Base-by-base conservation (phyloP, 1,140 invertebrate genomes). In the Penaeus indicus region DNA sequence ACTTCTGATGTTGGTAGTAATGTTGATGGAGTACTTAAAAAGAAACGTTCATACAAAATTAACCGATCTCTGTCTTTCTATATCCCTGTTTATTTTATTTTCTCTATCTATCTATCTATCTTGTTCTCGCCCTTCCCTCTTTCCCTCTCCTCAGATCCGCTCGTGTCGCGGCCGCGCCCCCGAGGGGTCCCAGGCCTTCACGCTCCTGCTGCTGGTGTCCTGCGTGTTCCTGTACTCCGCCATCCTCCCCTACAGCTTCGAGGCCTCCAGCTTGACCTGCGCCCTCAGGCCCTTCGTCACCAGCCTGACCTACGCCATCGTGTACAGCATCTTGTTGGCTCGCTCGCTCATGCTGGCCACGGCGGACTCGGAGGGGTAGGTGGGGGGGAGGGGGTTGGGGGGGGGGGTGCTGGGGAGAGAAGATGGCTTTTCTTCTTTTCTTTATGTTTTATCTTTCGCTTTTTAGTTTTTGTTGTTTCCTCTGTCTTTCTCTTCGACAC, bases 301-400 rank as follows among this genome's bases (percentile, higher is more conserved):
- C 0, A 93, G 93, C 0, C 86, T 95, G 13, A 93, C 94, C 0
- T 94, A 94, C 78, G 93, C 94, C 5, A 84, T 95, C 0, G 92
- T 94, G 1, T 94, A 95, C 89, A 94, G 94, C 3, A 92, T 94
- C 0, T 93, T 95, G 92, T 91, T 95, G 11, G 93, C 94, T 3
- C 93, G 95, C 69, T 92, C 94, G 16, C 92, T 95, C 69, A 94
- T 95, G 86, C 91, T 95, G 1, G 93, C 94, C 10, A 94, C 94
- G 54, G 94, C 94, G 27, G 94, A 94, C 32, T 93, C 93, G 27
- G 93, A 93, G 7, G 94, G 94, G 88, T 88, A 54, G 64, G 86
- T 67, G 11, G 18, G 18, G 11, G 16, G 1, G 1, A 93, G 94
- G 0, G 42, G 60, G 63, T 22, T 25, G 27, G 25, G 25, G 25